phyloP scores from a whole-genome alignment of 2,113 vertebrate species.

The Rhodinocichla rosea region DNA sequence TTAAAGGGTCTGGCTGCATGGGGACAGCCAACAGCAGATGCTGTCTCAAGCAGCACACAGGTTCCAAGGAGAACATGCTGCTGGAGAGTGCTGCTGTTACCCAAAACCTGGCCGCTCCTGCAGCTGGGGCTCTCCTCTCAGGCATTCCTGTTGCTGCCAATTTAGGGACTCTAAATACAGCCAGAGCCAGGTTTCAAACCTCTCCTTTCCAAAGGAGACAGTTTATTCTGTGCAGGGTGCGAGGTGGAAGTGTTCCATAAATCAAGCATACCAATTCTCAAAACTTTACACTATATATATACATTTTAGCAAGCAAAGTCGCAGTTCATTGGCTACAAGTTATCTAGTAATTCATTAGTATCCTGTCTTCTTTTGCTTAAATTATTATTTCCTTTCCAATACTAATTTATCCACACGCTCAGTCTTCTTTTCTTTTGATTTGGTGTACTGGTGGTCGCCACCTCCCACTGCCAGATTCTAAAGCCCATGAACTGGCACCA shows the following conservation, averaged over 20 bases:
- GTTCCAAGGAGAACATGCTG: neutral
- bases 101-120: accelerated
- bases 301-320: neutral
- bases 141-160: accelerated
- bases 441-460: too few species aligned
- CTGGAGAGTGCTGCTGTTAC: accelerated
- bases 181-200: neutral
- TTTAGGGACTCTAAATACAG: neutral
- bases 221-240: neutral
- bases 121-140: neutral
- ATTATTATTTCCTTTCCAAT: neutral
- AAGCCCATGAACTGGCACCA: neutral
- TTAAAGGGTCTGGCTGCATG: accelerated
- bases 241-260: neutral
- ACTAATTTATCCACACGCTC: too few species aligned
- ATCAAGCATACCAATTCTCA: neutral
- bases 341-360: neutral
- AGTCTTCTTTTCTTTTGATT: neutral
- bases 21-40: neutral
- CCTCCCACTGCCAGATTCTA: neutral
- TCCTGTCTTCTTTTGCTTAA: neutral
- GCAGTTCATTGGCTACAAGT: neutral
- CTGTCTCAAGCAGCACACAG: neutral
- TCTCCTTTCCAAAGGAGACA: neutral
- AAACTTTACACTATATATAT: neutral